Percentiles rank a stretch among this genome's conserved stretches.
Evolutionary conservation across 2,888 invertebrate species (phyloP).

Genomic region (Anarsia innoxiella): DNA sequence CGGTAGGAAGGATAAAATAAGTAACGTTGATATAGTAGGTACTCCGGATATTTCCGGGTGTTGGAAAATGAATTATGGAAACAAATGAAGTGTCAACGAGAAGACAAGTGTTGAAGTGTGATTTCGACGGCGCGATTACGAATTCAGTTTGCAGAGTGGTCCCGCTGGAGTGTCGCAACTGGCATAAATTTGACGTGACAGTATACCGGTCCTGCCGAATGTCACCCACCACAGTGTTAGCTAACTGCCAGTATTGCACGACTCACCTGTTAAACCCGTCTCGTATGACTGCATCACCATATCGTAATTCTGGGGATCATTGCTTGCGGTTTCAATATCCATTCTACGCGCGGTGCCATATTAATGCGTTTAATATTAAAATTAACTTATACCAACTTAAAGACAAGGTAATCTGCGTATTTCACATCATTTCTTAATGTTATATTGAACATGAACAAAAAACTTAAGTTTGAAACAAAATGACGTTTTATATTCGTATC

Average conservation of each 20-base stretch:
- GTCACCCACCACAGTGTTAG: constrained; percentile 21
- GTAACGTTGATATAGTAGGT: no score
- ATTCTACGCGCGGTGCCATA: background rate
- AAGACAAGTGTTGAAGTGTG: background rate
- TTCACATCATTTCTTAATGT: background rate
- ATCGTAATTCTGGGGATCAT: constrained; percentile 24
- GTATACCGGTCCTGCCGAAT: constrained; percentile 41
- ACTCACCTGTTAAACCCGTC: constrained; percentile 22
- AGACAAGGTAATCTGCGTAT: constrained; percentile 1
- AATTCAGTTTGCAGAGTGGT: background rate
- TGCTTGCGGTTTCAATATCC: constrained; percentile 2
- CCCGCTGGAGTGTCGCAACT: constrained; percentile 39
- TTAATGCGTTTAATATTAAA: constrained; percentile 3
- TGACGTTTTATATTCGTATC: no score
- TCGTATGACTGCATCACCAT: constrained; percentile 25
- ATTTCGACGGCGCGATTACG: background rate
- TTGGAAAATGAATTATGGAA: no score
- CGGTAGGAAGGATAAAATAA: no score
- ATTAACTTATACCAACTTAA: background rate
- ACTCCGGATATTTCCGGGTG: no score
- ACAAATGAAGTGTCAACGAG: constrained; percentile 1
- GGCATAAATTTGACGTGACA: constrained; percentile 38
- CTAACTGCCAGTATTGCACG: constrained; percentile 33
- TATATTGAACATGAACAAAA: background rate
- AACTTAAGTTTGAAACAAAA: no score